Evolutionary conservation across 1,140 invertebrate species (phyloP).

Genomic region (Microplitis demolitor): DNA sequence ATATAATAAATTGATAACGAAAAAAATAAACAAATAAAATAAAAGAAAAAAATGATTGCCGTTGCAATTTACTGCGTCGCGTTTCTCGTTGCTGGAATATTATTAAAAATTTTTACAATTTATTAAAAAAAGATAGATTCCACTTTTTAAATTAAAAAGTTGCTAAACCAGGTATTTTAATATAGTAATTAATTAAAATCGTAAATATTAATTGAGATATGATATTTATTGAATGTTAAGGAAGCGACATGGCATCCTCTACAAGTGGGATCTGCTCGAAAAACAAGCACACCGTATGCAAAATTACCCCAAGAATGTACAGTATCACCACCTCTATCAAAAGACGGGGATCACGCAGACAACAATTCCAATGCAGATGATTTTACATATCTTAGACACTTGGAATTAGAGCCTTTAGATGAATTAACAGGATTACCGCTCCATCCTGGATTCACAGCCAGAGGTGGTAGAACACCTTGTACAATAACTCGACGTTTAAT

Average conservation of each 20-base stretch:
- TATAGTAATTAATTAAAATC: background rate
- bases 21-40: no score
- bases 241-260: constrained; percentile 62
- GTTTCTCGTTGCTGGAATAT: constrained; percentile 52
- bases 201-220: background rate
- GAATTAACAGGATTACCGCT: constrained; percentile 50
- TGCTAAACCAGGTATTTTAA: background rate
- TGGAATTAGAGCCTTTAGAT: constrained; percentile 76
- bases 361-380: constrained; percentile 60
- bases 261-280: constrained; percentile 56
- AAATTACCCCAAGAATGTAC: constrained; percentile 48
- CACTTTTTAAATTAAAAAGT: constrained; percentile 1
- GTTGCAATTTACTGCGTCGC: constrained; percentile 57
- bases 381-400: constrained; percentile 72
- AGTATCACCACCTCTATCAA: constrained; percentile 51
- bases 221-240: constrained; percentile 39
- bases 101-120: constrained; percentile 53
- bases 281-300: constrained; percentile 51
- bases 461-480: constrained; percentile 78
- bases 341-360: constrained; percentile 52
- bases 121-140: constrained; percentile 35
- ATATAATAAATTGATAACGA: constrained; percentile 12
- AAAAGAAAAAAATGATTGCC: constrained; percentile 54
- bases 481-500: constrained; percentile 73
- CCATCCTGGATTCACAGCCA: constrained; percentile 55